phyloP scores from a whole-genome alignment of 2,113 vertebrate genomes.

The Tachysurus vachellii region DNA sequence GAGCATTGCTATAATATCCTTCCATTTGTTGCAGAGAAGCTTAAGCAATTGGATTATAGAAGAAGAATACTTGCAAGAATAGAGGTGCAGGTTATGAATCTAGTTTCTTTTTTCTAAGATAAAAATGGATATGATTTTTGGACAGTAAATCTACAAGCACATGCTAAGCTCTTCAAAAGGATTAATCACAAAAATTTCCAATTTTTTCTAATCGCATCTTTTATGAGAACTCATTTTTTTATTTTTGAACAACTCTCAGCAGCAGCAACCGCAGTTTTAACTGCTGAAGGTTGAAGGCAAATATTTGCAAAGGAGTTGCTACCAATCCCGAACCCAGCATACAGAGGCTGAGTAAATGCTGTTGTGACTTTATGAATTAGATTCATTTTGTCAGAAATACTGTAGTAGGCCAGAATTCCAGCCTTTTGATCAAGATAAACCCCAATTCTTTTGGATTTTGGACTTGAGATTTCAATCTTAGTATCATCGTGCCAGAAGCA shows the following conservation, averaged over 20 bases:
- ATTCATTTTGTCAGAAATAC: slow-evolving; percentile 62
- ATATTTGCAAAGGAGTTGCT: slow-evolving; percentile 21
- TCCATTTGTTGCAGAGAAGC: background rate
- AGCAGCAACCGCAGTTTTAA: background rate
- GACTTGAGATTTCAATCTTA: slow-evolving; percentile 47
- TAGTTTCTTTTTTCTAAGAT: background rate
- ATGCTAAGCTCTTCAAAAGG: background rate
- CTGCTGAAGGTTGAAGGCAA: slow-evolving; percentile 11
- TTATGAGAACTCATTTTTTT: background rate
- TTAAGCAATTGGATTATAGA: background rate
- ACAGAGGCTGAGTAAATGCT: slow-evolving; percentile 25
- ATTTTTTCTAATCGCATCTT: background rate
- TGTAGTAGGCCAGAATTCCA: slow-evolving; percentile 74
- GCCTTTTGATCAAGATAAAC: slow-evolving; percentile 69
- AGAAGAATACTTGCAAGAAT: background rate
- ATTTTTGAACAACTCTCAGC: background rate
- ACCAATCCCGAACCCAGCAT: slow-evolving; percentile 40
- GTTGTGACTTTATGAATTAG: slow-evolving; percentile 41
- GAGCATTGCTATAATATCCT: background rate
- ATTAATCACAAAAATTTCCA: background rate
- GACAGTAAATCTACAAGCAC: background rate
- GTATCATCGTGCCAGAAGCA: slow-evolving; percentile 71
- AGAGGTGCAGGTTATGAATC: background rate
- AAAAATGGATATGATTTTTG: background rate
- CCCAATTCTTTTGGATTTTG: slow-evolving; percentile 65